These are phyloP conservation scores for Epistrophella euchroma DNA, from an alignment of 2,888 invertebrate species.

Conservation along the genomic window DNA sequence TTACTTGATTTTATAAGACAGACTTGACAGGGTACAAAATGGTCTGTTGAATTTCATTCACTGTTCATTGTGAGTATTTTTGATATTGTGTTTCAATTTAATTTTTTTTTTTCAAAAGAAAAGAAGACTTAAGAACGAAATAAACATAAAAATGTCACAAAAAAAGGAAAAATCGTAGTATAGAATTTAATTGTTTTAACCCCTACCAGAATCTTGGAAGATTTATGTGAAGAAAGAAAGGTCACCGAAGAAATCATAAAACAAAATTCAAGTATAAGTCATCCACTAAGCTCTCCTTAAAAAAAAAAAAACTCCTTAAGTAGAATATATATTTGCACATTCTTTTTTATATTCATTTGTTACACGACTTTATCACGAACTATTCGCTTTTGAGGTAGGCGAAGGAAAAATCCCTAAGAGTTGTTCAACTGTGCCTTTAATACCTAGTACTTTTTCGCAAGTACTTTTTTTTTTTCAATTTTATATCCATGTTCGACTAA, in stretches of 20 bases:
- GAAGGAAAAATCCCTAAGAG: neutral
- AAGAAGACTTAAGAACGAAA: too few species aligned
- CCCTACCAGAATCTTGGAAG: neutral
- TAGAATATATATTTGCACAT: slow-evolving; percentile 12
- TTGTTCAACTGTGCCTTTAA: neutral
- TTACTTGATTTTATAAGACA: too few species aligned
- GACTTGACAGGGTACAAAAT: too few species aligned
- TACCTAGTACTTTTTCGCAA: neutral
- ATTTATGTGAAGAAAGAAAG: neutral
- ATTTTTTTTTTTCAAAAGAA: too few species aligned
- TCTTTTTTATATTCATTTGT: slow-evolving; percentile 14
- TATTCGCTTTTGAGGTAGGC: neutral
- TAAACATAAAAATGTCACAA: neutral
- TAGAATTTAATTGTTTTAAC: neutral
- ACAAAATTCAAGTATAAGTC: neutral
- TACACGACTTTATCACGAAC: slow-evolving; percentile 42
- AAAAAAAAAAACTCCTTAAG: too few species aligned
- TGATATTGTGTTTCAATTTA: too few species aligned
- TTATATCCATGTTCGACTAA: slow-evolving; percentile 9
- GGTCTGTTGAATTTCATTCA: too few species aligned
- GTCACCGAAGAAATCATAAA: neutral
- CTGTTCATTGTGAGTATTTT: too few species aligned
- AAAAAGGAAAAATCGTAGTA: neutral
- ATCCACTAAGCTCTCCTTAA: neutral
- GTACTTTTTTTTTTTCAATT: neutral